Conservation (phyloP, 92 coral and sea anemone genomes). For the Parazoanthus atlanticus region DNA sequence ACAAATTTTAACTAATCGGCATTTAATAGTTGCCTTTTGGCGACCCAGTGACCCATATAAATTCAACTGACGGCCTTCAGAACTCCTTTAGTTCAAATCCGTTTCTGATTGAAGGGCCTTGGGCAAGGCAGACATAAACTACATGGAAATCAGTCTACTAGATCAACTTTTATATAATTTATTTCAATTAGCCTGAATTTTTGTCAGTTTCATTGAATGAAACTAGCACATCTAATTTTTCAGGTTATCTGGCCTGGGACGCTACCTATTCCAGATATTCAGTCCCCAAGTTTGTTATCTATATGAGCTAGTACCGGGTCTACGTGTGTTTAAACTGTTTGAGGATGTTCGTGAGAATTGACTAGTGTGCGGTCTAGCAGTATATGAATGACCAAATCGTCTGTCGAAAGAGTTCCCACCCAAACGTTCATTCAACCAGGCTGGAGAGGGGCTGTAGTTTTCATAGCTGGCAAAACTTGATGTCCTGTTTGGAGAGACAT, state of each 20-base stretch:
- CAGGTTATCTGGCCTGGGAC: too few relatives aligned
- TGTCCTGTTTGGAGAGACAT: constrained; percentile 1
- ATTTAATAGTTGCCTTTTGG: too few relatives aligned
- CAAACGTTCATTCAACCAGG: constrained; percentile 30
- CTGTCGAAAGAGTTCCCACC: constrained; percentile 2
- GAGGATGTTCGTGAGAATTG: not conserved
- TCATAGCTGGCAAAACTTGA: not conserved
- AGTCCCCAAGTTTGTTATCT: not conserved
- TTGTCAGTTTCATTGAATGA: too few relatives aligned
- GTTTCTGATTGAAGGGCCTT: too few relatives aligned
- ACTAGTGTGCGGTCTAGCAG: constrained; percentile 19
- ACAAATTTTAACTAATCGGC: too few relatives aligned
- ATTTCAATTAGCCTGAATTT: too few relatives aligned
- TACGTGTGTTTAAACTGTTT: not conserved
- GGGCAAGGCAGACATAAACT: not conserved
- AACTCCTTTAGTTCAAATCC: too few relatives aligned
- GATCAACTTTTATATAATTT: too few relatives aligned
- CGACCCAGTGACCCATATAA: too few relatives aligned
- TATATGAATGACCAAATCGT: not conserved
- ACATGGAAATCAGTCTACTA: too few relatives aligned
- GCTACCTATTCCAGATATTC: not conserved
- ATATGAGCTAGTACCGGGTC: constrained; percentile 4
- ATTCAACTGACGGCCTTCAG: too few relatives aligned
- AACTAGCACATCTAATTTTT: too few relatives aligned
- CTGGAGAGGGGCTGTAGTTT: not conserved